Base-by-base conservation (phyloP, 2,888 invertebrate genomes). In the Tachina grossa region DNA sequence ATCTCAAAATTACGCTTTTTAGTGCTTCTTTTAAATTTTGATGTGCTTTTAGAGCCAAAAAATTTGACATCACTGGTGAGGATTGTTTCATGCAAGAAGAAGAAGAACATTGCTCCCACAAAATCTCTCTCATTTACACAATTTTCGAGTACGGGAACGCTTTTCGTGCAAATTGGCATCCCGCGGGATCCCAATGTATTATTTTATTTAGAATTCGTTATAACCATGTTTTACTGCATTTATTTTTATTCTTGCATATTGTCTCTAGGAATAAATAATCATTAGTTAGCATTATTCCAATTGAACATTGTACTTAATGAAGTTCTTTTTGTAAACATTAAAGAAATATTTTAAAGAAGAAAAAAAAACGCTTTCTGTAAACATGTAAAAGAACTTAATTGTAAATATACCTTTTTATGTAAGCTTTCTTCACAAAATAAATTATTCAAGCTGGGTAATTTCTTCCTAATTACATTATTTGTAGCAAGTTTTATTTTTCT, bases 281-380 rank as follows among this genome's bases (percentile, higher is more conserved):
- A 72, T 78, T 66, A 2, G 66, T 83, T 83, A 72, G 22, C 72
- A 72, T 68, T 66, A 16, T n/a, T 65, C 19, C 51, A 69, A 71
- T 57, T 72, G 83, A 83, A 83, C 83, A 45, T 83, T 83, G 83
- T 66, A 66, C 83, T 55, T 22, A 45, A 43, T 76, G 11, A 45
- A 74, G 10, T 61, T 61, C 9, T 8, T 22, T n/a, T 39, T 13
- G 13, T 69, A 63, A 51, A 63, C 51, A 72, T 10, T 57, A 16
- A 53, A 71, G 14, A 53, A 76, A 49, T 68, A 65, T 71, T 55
- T 61, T 0, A 76, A 31, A 31, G 31, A 31, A 31, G 4, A 2
- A 69, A 75, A 68, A 68, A 39, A 45, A 31, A 1, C 45, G 9
- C 9, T 65, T 59, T 19, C n/a, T 53, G 13, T 51, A 41, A 59